Conservation (phyloP, 1,140 invertebrate genomes). For the Cataglyphis hispanica region DNA sequence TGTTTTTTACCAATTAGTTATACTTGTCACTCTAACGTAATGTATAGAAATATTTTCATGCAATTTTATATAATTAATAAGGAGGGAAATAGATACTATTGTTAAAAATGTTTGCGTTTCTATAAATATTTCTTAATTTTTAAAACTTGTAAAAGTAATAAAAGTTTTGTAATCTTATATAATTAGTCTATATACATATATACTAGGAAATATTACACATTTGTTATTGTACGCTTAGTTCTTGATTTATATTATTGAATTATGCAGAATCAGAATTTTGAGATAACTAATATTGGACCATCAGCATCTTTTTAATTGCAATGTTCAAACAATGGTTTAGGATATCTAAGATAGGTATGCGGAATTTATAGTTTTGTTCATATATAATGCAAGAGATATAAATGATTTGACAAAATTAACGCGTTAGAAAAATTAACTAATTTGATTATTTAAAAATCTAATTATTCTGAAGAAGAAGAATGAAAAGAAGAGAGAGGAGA, state of each 20-base stretch:
- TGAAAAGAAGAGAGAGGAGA: background rate
- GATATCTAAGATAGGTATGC: conserved; percentile 66
- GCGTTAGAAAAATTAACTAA: background rate
- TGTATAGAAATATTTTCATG: background rate
- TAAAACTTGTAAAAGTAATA: background rate
- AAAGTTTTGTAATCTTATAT: background rate
- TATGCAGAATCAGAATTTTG: conserved; percentile 35
- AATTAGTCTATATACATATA: background rate
- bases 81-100: background rate
- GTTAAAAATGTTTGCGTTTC: background rate
- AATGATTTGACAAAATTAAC: background rate
- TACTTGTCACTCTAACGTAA: background rate
- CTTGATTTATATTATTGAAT: conserved; percentile 8
- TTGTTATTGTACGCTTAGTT: background rate
- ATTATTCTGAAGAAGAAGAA: background rate
- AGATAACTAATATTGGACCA: background rate
- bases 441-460: background rate
- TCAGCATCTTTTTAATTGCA: conserved; percentile 28
- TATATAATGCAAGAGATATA: background rate
- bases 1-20: background rate
- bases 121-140: background rate
- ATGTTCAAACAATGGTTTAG: conserved; percentile 55
- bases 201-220: background rate
- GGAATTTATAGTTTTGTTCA: conserved; percentile 6
- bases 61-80: background rate